phyloP scores from a whole-genome alignment of 2,797 vertebrate species.

The Poecilia velifera region DNA sequence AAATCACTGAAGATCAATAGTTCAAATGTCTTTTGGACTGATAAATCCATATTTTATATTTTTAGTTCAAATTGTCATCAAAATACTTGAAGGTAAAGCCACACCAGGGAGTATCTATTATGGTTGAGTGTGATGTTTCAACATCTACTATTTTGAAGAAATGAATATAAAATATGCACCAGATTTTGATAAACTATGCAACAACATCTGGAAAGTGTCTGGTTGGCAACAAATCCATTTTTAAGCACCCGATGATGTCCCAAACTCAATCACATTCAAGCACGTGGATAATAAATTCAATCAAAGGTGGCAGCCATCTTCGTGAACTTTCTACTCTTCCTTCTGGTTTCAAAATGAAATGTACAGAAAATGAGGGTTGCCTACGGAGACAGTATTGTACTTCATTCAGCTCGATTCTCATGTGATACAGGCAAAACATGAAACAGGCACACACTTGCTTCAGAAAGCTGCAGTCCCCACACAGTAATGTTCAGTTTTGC shows the following conservation, averaged over 20 bases:
- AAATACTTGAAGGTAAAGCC: not conserved
- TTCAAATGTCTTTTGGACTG: not conserved
- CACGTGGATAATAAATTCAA: not conserved
- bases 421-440: slow-evolving; percentile 12
- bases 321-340: not conserved
- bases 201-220: not conserved
- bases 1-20: not conserved
- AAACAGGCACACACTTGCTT: slow-evolving; percentile 6
- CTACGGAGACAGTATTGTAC: not conserved
- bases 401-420: slow-evolving; percentile 2
- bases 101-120: not conserved
- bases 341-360: slow-evolving; percentile 2
- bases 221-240: not conserved
- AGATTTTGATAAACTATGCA: not conserved
- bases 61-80: not conserved
- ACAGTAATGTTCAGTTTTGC: slow-evolving; percentile 53
- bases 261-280: not conserved
- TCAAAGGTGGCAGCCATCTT: not conserved
- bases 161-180: not conserved
- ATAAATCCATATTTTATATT: not conserved
- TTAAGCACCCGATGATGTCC: too few relatives aligned
- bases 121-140: not conserved
- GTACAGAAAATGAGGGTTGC: not conserved
- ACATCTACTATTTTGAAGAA: not conserved
- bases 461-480: slow-evolving; percentile 38